phyloP scores from a whole-genome alignment of 2,888 invertebrate genomes.

The Andrena haemorrhoa region DNA sequence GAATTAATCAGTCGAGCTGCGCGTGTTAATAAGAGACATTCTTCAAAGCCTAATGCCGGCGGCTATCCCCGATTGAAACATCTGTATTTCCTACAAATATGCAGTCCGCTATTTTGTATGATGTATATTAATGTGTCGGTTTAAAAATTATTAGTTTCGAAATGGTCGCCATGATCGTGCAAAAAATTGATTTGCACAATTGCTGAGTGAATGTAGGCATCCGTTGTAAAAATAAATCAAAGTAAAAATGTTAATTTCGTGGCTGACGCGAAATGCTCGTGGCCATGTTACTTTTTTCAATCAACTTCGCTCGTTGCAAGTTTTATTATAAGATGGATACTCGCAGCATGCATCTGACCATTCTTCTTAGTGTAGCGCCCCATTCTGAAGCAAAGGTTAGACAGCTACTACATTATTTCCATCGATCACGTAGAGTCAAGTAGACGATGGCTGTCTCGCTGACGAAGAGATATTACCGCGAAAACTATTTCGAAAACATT shows the following conservation, averaged over 20 bases:
- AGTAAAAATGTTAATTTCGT: slow-evolving; percentile 9
- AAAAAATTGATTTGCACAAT: too few species aligned
- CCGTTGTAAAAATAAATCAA: too few species aligned
- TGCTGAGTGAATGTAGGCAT: too few species aligned
- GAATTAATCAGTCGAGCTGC: too few species aligned
- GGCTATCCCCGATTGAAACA: too few species aligned
- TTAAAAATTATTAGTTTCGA: too few species aligned
- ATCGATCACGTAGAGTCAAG: slow-evolving; percentile 70
- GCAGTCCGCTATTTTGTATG: too few species aligned
- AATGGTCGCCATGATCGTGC: too few species aligned
- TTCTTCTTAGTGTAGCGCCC: slow-evolving; percentile 50
- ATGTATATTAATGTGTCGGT: too few species aligned
- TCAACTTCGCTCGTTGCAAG: slow-evolving; percentile 16
- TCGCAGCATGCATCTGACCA: slow-evolving; percentile 40
- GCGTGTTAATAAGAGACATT: too few species aligned
- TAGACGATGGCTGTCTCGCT: slow-evolving; percentile 48
- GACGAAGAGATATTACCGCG: slow-evolving; percentile 61
- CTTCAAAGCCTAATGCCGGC: too few species aligned
- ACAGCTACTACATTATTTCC: slow-evolving; percentile 67
- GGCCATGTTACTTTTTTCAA: slow-evolving; percentile 10
- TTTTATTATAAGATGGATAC: slow-evolving; percentile 44
- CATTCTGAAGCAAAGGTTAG: slow-evolving; percentile 54
- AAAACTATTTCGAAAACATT: slow-evolving; percentile 39
- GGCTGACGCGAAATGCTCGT: slow-evolving; percentile 4
- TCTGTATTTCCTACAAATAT: too few species aligned